Percentiles rank a stretch among this genome's conserved stretches.
phyloP scores from a whole-genome alignment of 2,888 invertebrate genomes.

The Imbricaverruca yamaguchii region DNA sequence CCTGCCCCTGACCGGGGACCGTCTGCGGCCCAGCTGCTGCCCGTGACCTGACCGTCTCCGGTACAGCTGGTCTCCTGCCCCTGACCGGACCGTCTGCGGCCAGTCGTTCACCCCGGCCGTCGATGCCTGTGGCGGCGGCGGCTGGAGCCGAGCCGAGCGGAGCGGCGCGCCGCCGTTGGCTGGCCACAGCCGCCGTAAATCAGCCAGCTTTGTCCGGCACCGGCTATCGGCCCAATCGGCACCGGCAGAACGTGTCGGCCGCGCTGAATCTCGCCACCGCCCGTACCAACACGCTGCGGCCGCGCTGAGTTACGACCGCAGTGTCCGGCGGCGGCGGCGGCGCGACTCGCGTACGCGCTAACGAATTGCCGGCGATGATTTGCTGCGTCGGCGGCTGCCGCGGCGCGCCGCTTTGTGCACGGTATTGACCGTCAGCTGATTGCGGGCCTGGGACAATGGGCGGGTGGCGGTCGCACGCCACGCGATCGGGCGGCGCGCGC shows the following conservation, averaged over 20 bases:
- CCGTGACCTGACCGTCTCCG: too few relatives aligned
- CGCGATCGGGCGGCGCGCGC: background rate
- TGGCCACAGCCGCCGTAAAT: background rate
- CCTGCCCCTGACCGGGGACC: too few relatives aligned
- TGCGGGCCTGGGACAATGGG: background rate
- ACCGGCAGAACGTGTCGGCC: background rate
- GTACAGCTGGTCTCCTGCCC: too few relatives aligned
- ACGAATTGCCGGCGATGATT: constrained; percentile 16
- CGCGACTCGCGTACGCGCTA: background rate
- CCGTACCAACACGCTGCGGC: background rate
- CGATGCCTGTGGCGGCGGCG: too few relatives aligned
- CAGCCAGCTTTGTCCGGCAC: background rate
- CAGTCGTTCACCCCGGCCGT: too few relatives aligned
- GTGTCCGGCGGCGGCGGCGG: background rate
- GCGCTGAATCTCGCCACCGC: background rate
- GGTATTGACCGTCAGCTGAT: background rate
- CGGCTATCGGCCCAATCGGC: background rate
- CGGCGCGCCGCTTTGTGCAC: background rate
- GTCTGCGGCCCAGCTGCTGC: too few relatives aligned
- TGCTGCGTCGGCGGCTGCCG: background rate
- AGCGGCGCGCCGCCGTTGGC: background rate
- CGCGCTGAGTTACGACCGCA: background rate
- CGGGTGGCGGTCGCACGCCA: background rate
- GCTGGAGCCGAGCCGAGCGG: too few relatives aligned
- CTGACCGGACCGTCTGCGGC: too few relatives aligned